Evolutionary conservation across 2,113 vertebrate genomes (phyloP).

Genomic region (Columba janthina): DNA sequence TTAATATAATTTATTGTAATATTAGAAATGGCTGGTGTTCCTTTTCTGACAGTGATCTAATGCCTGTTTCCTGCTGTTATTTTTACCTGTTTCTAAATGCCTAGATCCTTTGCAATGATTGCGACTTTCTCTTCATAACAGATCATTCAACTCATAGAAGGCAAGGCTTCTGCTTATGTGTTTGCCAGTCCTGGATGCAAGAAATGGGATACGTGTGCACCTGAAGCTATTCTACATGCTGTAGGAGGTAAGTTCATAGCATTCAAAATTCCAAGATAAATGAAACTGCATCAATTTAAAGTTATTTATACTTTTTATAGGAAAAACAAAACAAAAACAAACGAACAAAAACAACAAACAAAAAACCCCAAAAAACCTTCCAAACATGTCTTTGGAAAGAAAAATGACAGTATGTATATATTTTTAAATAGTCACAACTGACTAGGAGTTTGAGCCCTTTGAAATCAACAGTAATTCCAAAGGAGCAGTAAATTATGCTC

Average conservation of each 20-base stretch:
- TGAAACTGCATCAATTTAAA: neutral
- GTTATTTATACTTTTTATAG: neutral
- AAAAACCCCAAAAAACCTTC: neutral
- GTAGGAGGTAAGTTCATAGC: constrained; percentile 85
- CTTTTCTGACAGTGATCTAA: neutral
- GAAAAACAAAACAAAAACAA: neutral
- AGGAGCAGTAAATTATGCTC: neutral
- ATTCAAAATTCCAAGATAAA: neutral
- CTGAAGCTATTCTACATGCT: constrained; percentile 92
- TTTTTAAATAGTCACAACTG: neutral
- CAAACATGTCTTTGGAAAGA: neutral
- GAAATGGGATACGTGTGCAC: constrained; percentile 97
- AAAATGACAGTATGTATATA: neutral
- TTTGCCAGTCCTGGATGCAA: constrained; percentile 97
- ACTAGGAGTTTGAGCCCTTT: neutral
- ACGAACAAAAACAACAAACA: too few relatives aligned
- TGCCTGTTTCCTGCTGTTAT: neutral
- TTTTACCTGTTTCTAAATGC: neutral
- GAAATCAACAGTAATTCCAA: neutral
- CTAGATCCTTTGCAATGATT: neutral
- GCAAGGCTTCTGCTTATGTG: constrained; percentile 94
- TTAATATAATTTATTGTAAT: neutral
- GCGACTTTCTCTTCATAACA: constrained; percentile 51
- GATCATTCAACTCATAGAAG: constrained; percentile 96
- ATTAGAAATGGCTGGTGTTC: neutral